Evolutionary conservation across 30 jellyfish, hydroid and myxozoan genomes (phyloP).

Genomic region (Sanderia malayensis): DNA sequence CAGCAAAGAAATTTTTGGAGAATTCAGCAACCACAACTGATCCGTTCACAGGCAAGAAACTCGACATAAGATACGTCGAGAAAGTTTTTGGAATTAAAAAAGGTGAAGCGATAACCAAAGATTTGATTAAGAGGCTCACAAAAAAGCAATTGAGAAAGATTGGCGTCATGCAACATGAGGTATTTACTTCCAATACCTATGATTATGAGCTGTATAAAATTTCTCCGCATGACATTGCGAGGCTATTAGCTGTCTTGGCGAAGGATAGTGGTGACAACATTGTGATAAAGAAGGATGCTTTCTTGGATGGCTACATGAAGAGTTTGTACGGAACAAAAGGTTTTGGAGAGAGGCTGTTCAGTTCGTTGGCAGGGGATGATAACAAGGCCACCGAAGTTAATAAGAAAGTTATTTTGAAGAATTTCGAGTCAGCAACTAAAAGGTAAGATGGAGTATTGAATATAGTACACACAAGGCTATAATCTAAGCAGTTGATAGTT

Average conservation of each 20-base stretch:
- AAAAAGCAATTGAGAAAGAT: conserved; percentile 61
- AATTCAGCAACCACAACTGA: neutral
- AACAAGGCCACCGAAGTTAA: conserved; percentile 11
- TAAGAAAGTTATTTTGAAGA: conserved; percentile 30
- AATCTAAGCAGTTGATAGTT: no score
- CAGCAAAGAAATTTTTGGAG: neutral
- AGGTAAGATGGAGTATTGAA: no score
- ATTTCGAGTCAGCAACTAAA: conserved; percentile 13
- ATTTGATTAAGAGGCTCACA: conserved; percentile 35
- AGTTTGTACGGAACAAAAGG: conserved; percentile 41
- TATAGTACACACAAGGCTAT: no score
- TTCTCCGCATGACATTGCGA: conserved; percentile 36
- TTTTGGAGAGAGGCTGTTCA: conserved; percentile 18
- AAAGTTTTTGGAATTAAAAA: neutral
- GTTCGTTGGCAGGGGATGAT: conserved; percentile 12
- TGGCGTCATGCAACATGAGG: conserved; percentile 34
- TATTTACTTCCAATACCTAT: conserved; percentile 45
- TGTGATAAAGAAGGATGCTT: conserved; percentile 9
- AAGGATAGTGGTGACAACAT: conserved; percentile 24
- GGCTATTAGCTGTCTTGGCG: conserved; percentile 38
- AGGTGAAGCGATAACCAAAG: conserved; percentile 41
- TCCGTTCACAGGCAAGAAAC: conserved; percentile 26
- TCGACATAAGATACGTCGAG: neutral
- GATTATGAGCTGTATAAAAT: conserved; percentile 57
- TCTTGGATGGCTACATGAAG: conserved; percentile 22